phyloP scores from a whole-genome alignment of 2,113 vertebrate species.

The Chauna torquata region DNA sequence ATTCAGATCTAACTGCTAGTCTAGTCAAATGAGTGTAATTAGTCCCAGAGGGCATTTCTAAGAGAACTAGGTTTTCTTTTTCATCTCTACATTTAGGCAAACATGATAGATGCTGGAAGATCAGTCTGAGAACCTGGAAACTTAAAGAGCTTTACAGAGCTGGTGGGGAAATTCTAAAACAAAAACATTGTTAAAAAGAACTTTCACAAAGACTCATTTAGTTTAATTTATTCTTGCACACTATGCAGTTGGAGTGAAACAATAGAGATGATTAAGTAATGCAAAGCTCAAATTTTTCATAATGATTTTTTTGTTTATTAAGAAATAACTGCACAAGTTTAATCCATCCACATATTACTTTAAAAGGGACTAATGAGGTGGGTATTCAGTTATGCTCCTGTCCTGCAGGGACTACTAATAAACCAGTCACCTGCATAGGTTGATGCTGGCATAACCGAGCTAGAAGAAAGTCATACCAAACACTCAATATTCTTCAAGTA shows the following conservation, averaged over 20 bases:
- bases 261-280: slow-evolving; percentile 46
- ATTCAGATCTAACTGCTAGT: slow-evolving; percentile 79
- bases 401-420: not conserved
- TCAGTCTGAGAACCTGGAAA: slow-evolving; percentile 48
- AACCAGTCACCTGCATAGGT: not conserved
- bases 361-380: not conserved
- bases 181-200: slow-evolving; percentile 19
- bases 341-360: not conserved
- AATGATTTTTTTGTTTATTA: slow-evolving; percentile 39
- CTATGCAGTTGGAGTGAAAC: slow-evolving; percentile 16
- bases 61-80: slow-evolving; percentile 72
- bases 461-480: not conserved
- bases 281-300: slow-evolving; percentile 54
- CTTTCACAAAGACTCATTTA: slow-evolving; percentile 22
- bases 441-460: not conserved
- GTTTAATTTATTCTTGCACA: slow-evolving; percentile 35
- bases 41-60: slow-evolving; percentile 78
- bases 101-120: slow-evolving; percentile 46
- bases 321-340: slow-evolving; percentile 38
- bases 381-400: not conserved
- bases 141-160: slow-evolving; percentile 20
- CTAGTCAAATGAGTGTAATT: slow-evolving; percentile 80
- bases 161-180: slow-evolving; percentile 40
- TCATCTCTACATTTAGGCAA: slow-evolving; percentile 73
- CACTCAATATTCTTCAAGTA: not conserved